phyloP scores from a whole-genome alignment of 1,140 invertebrate genomes.

The Drosophila takahashii region DNA sequence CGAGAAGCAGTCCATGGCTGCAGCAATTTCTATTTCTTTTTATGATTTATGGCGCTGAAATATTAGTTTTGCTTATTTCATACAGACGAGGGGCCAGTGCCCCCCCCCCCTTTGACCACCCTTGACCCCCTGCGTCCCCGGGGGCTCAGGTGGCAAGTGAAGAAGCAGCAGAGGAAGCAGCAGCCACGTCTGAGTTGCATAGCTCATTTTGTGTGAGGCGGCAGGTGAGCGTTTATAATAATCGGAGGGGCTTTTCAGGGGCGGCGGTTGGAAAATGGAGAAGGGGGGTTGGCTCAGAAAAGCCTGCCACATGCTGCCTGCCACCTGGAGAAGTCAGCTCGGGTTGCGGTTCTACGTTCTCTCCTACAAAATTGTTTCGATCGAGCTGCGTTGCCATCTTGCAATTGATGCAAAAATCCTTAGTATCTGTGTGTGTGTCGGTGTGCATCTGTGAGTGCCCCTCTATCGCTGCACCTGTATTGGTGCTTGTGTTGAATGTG shows the following conservation, averaged over 20 bases:
- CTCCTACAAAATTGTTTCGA: constrained; percentile 53
- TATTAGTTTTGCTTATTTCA: constrained; percentile 81
- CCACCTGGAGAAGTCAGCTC: constrained; percentile 13
- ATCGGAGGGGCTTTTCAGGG: constrained; percentile 44
- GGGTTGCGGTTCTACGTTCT: constrained; percentile 8
- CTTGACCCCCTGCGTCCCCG: constrained; percentile 7
- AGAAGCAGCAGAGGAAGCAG: constrained; percentile 30
- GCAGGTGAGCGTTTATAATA: constrained; percentile 67
- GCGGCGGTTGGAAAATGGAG: background rate
- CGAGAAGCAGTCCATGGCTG: constrained; percentile 32
- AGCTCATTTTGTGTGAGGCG: constrained; percentile 61
- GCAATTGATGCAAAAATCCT: constrained; percentile 77
- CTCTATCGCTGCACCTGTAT: constrained; percentile 20
- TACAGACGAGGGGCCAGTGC: constrained; percentile 43
- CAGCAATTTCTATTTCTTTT: constrained; percentile 72
- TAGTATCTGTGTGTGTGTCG: constrained; percentile 17
- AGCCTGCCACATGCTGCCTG: constrained; percentile 12
- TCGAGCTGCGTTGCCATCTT: constrained; percentile 24
- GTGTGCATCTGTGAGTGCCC: background rate
- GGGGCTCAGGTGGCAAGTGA: constrained; percentile 17
- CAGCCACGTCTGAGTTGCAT: constrained; percentile 70
- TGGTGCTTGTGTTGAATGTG: constrained; percentile 47
- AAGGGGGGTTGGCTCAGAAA: background rate
- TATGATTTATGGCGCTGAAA: constrained; percentile 79
- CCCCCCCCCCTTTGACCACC: background rate